These are phyloP conservation scores for Microhierax caerulescens DNA, from an alignment of 2,797 vertebrate species.

Conservation along the genomic window DNA sequence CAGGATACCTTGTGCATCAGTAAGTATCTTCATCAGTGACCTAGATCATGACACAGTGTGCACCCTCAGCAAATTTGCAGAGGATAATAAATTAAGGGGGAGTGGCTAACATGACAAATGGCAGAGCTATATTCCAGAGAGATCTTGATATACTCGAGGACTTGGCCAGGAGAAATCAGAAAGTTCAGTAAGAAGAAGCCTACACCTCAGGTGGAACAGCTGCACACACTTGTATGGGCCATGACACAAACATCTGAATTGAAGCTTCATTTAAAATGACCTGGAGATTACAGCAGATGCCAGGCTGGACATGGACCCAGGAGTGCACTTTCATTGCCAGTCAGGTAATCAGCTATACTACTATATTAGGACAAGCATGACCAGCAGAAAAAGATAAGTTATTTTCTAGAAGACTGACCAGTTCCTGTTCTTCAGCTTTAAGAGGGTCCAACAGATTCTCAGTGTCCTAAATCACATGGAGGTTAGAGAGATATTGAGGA, in stretches of 20 bases:
- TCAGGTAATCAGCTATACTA: not conserved
- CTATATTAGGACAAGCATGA: not conserved
- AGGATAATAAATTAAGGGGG: not conserved
- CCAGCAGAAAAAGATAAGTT: not conserved
- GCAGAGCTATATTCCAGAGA: not conserved
- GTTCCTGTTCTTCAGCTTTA: not conserved
- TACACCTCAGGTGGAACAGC: not conserved
- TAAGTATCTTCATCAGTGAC: conserved; percentile 18
- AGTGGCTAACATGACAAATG: conserved; percentile 13
- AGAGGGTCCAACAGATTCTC: not conserved
- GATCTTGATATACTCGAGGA: not conserved
- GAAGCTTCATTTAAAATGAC: not conserved
- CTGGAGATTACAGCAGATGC: not conserved
- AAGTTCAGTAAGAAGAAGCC: not conserved
- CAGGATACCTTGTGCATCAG: not conserved
- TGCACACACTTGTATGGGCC: not conserved
- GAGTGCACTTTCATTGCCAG: not conserved
- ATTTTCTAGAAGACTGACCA: not conserved
- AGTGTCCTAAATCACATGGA: not conserved
- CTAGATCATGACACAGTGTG: conserved; percentile 20
- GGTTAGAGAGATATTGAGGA: not conserved
- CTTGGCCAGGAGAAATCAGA: not conserved
- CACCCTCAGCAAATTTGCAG: conserved; percentile 20
- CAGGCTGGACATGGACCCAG: not conserved
- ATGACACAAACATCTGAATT: not conserved